Evolutionary conservation across 2,113 vertebrate species (phyloP).

Genomic region (Lipophrys pholis): DNA sequence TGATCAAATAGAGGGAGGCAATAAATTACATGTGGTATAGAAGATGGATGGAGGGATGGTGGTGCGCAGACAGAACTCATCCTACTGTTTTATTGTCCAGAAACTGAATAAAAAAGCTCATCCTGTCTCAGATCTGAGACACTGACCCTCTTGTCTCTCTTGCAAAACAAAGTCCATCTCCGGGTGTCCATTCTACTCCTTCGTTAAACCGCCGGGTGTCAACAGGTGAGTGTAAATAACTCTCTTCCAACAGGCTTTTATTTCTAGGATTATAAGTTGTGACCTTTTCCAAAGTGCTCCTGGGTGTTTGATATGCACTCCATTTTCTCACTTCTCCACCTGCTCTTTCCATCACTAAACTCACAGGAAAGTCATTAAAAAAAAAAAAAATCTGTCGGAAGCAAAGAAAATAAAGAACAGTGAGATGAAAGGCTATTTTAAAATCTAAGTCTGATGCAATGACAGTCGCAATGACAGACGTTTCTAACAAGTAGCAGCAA

Average conservation of each 20-base stretch:
- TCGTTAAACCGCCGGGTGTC: not conserved
- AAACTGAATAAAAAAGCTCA: too few relatives aligned
- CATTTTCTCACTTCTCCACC: not conserved
- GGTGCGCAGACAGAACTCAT: too few relatives aligned
- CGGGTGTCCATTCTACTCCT: not conserved
- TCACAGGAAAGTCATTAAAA: constrained; percentile 25
- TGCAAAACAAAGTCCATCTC: not conserved
- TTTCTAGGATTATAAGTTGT: constrained; percentile 29
- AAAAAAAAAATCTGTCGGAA: constrained; percentile 8
- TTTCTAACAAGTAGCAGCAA: constrained; percentile 29
- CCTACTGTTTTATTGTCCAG: too few relatives aligned
- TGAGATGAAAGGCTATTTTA: constrained; percentile 35
- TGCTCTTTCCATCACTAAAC: constrained; percentile 1
- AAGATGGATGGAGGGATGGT: too few relatives aligned
- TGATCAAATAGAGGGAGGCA: too few relatives aligned
- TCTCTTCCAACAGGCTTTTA: constrained; percentile 7
- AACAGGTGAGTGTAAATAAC: constrained; percentile 15
- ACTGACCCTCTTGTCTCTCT: not conserved
- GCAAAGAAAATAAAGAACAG: constrained; percentile 2
- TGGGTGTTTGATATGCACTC: constrained; percentile 33
- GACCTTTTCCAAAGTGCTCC: constrained; percentile 41
- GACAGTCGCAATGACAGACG: constrained; percentile 31
- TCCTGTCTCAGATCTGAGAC: not conserved
- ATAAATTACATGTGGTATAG: too few relatives aligned
- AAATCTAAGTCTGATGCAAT: constrained; percentile 11